Evolutionary conservation across 2,113 vertebrate species (phyloP).

Genomic region (Glareola pratincola): DNA sequence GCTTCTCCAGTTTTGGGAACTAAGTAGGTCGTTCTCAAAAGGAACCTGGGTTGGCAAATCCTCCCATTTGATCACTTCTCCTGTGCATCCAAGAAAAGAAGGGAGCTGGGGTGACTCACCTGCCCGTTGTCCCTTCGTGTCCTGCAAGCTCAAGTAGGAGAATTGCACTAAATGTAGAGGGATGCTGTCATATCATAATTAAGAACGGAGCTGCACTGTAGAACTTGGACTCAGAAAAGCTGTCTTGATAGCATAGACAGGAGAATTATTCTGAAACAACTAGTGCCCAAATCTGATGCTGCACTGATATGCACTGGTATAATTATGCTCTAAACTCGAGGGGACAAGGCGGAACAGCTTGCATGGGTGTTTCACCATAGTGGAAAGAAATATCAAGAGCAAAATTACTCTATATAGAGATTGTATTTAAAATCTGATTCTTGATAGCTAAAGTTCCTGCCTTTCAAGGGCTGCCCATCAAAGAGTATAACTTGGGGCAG

Average conservation of each 20-base stretch:
- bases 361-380: rapidly evolving
- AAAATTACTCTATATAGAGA: background rate
- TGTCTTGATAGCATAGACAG: background rate
- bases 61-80: background rate
- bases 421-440: background rate
- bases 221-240: background rate
- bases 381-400: background rate
- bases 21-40: background rate
- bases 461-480: background rate
- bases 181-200: rapidly evolving
- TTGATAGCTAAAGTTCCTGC: background rate
- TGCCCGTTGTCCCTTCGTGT: background rate
- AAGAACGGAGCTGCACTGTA: background rate
- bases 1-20: background rate
- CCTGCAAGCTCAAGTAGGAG: background rate
- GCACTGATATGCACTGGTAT: background rate
- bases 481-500: background rate
- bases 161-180: background rate
- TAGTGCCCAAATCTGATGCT: background rate
- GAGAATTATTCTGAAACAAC: background rate
- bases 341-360: background rate
- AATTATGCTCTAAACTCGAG: background rate
- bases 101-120: background rate
- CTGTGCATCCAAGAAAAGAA: background rate
- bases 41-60: background rate